Evolutionary conservation across 2,797 vertebrate genomes (phyloP).

Genomic region (Manis pentadactyla): DNA sequence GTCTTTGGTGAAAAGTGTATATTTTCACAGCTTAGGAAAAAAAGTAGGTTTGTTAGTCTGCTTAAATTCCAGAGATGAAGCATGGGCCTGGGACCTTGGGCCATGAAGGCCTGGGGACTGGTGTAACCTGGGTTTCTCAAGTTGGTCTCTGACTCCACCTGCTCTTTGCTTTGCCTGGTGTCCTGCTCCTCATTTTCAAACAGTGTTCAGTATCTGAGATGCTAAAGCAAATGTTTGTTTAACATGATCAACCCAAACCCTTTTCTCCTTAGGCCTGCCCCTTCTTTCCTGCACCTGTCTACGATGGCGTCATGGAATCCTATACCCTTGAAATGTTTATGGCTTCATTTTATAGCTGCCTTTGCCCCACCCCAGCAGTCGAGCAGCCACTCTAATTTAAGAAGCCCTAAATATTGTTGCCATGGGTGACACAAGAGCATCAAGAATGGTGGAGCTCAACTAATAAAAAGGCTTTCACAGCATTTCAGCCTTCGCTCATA

Average conservation of each 20-base stretch:
- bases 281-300: conserved; percentile 74
- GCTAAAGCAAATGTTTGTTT: conserved; percentile 52
- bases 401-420: conserved; percentile 88
- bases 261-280: neutral
- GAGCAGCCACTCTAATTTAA: conserved; percentile 84
- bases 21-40: neutral
- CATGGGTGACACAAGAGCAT: conserved; percentile 84
- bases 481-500: conserved; percentile 86
- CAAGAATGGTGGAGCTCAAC: conserved; percentile 81
- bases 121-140: fast-evolving
- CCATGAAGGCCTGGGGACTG: neutral
- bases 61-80: neutral
- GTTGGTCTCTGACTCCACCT: neutral
- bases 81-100: neutral
- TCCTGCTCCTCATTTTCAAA: neutral
- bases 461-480: conserved; percentile 90
- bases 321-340: conserved; percentile 74
- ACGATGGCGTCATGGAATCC: conserved; percentile 65
- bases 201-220: neutral
- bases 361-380: conserved; percentile 50
- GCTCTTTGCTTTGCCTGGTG: neutral
- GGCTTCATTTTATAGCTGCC: conserved; percentile 73
- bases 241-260: neutral
- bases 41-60: neutral
- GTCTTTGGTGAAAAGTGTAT: neutral